phyloP scores from a whole-genome alignment of 1,140 invertebrate species.

The Mycetomoellerius zeteki region DNA sequence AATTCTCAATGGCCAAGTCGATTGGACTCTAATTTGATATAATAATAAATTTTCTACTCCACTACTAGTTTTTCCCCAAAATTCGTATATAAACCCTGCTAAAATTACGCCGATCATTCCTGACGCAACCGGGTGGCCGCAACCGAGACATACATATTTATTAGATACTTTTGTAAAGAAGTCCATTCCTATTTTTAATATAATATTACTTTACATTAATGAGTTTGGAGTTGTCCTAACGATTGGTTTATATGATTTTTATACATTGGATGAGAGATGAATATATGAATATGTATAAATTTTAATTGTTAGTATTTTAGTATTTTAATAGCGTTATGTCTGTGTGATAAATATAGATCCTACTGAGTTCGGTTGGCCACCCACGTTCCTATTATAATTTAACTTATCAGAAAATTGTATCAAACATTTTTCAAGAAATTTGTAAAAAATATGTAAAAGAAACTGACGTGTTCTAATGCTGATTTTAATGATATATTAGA shows the following conservation, averaged over 20 bases:
- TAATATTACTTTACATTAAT: slow-evolving; percentile 13
- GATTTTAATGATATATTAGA: neutral
- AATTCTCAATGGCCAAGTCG: slow-evolving; percentile 81
- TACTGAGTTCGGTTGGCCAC: slow-evolving; percentile 48
- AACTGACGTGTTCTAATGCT: slow-evolving; percentile 27
- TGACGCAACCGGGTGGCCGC: slow-evolving; percentile 5
- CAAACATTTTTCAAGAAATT: slow-evolving; percentile 39
- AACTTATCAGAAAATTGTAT: slow-evolving; percentile 40
- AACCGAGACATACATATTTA: slow-evolving; percentile 8
- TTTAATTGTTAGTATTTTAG: slow-evolving; percentile 28
- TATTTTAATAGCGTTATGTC: slow-evolving; percentile 5
- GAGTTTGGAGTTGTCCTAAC: slow-evolving; percentile 14
- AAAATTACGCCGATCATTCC: slow-evolving; percentile 52
- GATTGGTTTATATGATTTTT: slow-evolving; percentile 49
- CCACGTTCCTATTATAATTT: neutral
- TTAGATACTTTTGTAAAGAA: slow-evolving; percentile 24
- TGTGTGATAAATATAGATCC: slow-evolving; percentile 28
- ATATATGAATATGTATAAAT: slow-evolving; percentile 40
- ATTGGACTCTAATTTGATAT: slow-evolving; percentile 75
- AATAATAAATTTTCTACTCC: slow-evolving; percentile 63
- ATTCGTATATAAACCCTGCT: slow-evolving; percentile 78
- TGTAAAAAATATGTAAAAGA: slow-evolving; percentile 1
- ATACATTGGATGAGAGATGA: slow-evolving; percentile 34
- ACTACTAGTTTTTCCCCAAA: slow-evolving; percentile 58
- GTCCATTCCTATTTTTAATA: neutral